Evolutionary conservation across 2,888 invertebrate species (phyloP).

Genomic region (Phengaris arion): DNA sequence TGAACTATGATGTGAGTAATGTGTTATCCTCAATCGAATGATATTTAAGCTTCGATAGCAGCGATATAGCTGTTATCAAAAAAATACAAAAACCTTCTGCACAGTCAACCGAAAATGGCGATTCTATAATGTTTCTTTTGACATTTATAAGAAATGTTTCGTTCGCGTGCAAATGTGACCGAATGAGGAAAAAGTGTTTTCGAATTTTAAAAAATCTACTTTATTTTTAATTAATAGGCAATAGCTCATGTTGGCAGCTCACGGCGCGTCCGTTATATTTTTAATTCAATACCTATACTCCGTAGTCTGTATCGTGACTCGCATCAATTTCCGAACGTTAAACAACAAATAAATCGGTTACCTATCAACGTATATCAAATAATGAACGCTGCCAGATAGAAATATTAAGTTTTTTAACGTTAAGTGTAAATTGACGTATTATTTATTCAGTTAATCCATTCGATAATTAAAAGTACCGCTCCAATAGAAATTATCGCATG

Average conservation of each 20-base stretch:
- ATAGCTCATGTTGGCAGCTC: conserved; percentile 34
- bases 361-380: conserved; percentile 57
- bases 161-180: conserved; percentile 38
- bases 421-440: conserved; percentile 54
- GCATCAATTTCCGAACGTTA: conserved; percentile 45
- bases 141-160: conserved; percentile 40
- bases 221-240: conserved; percentile 38
- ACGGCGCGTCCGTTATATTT: conserved; percentile 39
- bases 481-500: conserved; percentile 61
- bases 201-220: conserved; percentile 39
- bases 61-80: not conserved
- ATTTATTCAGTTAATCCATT: conserved; percentile 64
- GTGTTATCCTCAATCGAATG: not conserved
- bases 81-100: conserved; percentile 29
- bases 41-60: not conserved
- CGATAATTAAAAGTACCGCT: conserved; percentile 67
- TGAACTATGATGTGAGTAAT: not conserved
- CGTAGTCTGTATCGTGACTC: conserved; percentile 46
- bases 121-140: conserved; percentile 36
- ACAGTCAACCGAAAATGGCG: conserved; percentile 33
- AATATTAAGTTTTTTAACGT: conserved; percentile 47
- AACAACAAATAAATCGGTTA: conserved; percentile 57
- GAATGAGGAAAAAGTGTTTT: conserved; percentile 37
- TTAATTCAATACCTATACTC: conserved; percentile 41
- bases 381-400: conserved; percentile 43